A percentile compares a stretch with the other conserved stretches of the same genome.
phyloP scores from a whole-genome alignment of 2,797 vertebrate genomes.

The Podargus strigoides region DNA sequence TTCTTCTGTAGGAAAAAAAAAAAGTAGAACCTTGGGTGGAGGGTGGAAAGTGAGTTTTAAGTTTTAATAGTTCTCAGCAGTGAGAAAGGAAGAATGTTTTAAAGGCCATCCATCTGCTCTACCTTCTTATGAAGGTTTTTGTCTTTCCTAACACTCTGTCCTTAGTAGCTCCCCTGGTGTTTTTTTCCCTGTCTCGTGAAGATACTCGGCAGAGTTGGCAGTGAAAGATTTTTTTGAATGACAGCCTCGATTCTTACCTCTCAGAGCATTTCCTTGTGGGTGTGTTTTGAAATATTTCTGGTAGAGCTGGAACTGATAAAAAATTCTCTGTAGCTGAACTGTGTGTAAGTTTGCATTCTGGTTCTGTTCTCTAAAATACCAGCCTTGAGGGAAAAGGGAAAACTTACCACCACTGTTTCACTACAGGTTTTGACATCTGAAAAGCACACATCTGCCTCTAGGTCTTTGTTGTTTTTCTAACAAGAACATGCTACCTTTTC shows the following conservation, averaged over 20 bases:
- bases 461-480: background rate
- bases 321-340: background rate
- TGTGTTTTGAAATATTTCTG: slow-evolving; percentile 17
- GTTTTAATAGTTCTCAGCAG: background rate
- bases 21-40: background rate
- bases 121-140: background rate
- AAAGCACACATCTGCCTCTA: background rate
- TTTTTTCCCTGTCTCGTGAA: background rate
- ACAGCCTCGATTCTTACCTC: background rate
- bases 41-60: background rate
- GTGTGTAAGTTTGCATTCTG: background rate
- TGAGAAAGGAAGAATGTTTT: background rate
- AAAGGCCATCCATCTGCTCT: background rate
- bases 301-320: background rate
- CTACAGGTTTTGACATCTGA: background rate
- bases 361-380: background rate
- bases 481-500: background rate
- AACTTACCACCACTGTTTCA: background rate
- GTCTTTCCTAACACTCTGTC: background rate
- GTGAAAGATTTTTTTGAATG: background rate
- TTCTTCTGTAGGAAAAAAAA: background rate
- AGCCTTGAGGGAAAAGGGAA: background rate
- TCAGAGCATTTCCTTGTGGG: background rate
- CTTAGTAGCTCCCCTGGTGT: background rate
- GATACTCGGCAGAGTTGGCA: background rate